Evolutionary conservation across 53 echinoderm and acorn worm genomes (phyloP).

Genomic region (Pentamera pediparva): DNA sequence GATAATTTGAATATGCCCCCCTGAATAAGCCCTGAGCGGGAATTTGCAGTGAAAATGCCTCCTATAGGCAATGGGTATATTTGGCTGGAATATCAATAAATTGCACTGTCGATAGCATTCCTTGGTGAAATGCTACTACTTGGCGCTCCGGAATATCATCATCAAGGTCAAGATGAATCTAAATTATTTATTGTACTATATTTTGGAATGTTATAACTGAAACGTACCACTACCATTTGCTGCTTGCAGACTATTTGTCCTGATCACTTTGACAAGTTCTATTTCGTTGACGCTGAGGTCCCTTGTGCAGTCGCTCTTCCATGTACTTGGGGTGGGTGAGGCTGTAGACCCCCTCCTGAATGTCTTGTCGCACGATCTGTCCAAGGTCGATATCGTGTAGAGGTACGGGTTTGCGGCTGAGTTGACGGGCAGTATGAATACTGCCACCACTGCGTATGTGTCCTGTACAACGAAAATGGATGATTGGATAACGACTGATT

Average conservation of each 20-base stretch:
- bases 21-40: no score
- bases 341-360: conserved; percentile 44
- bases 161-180: no score
- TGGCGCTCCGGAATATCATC: no score
- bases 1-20: no score
- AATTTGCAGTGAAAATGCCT: no score
- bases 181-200: no score
- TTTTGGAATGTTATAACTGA: no score
- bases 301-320: conserved; percentile 80
- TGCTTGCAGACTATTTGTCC: conserved; percentile 43
- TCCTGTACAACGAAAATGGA: conserved; percentile 54
- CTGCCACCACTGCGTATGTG: conserved; percentile 86
- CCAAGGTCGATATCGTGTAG: conserved; percentile 89
- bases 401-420: conserved; percentile 90
- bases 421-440: conserved; percentile 89
- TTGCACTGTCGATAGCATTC: no score
- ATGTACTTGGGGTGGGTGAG: conserved; percentile 55
- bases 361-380: conserved; percentile 65
- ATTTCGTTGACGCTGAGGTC: conserved; percentile 78
- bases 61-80: no score
- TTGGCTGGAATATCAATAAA: no score
- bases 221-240: neutral
- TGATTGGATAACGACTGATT: no score
- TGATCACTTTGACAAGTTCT: conserved; percentile 70
- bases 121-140: no score